Evolutionary conservation across 2,888 invertebrate genomes (phyloP).

Genomic region (Thymelicus acteon): DNA sequence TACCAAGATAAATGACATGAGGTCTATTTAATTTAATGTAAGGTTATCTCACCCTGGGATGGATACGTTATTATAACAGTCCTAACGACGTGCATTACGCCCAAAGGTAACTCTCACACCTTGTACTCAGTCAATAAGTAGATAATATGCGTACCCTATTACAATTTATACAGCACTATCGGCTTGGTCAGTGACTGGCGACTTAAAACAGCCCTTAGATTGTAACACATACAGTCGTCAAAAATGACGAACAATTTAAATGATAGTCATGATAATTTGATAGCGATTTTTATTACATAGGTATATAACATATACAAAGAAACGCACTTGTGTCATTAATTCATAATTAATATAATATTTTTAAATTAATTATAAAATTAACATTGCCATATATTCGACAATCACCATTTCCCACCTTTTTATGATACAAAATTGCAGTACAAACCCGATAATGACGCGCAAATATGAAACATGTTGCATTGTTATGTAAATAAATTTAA

Average conservation of each 20-base stretch:
- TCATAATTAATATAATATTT: no score
- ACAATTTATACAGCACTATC: slow-evolving; percentile 51
- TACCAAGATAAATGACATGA: no score
- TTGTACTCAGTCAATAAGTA: slow-evolving; percentile 76
- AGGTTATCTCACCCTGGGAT: not conserved
- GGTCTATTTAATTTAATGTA: not conserved
- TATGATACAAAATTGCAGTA: slow-evolving; percentile 14
- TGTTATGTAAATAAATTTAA: slow-evolving; percentile 37
- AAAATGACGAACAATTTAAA: slow-evolving; percentile 38
- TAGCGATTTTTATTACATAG: no score
- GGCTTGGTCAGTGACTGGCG: slow-evolving; percentile 72
- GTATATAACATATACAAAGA: no score
- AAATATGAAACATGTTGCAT: slow-evolving; percentile 31
- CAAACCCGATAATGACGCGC: slow-evolving; percentile 22
- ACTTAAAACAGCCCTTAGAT: slow-evolving; percentile 70
- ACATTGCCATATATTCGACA: slow-evolving; percentile 25
- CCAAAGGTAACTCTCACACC: slow-evolving; percentile 64
- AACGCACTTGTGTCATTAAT: no score
- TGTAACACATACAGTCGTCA: slow-evolving; percentile 59
- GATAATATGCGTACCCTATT: slow-evolving; percentile 72
- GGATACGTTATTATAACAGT: slow-evolving; percentile 36
- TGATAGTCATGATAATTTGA: not conserved
- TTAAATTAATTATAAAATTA: slow-evolving; percentile 1
- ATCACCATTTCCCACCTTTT: slow-evolving; percentile 24
- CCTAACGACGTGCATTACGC: slow-evolving; percentile 28